Base-by-base conservation (phyloP, 2,888 invertebrate species). In the Bombylius discolor region DNA sequence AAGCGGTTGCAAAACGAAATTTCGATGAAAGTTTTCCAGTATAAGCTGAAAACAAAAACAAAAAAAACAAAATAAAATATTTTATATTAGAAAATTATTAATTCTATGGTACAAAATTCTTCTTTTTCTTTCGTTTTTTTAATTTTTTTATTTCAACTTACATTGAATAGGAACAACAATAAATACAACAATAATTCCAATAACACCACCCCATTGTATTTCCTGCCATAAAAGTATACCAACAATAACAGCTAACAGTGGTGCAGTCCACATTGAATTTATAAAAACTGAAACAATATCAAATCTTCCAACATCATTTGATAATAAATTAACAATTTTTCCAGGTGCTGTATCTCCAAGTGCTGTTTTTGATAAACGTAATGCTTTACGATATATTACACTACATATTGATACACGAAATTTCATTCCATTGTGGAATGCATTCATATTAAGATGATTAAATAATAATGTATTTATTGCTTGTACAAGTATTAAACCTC, bases 251-350 rank as follows among this genome's bases (percentile, higher is more conserved):
- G 82, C 65, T 39, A 81, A 77, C 9, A 79, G 59, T 0, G 92
- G 91, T 32, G 87, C 85, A n/a, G 88, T 80, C 89, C 90, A 89
- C 61, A 89, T 72, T 67, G 82, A 89, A 70, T 91, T 87, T 6
- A 90, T 69, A 67, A 85, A 87, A 44, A 85, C 73, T 45, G 85
- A 79, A 4, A 85, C 81, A 70, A 85, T 66, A 68, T 93, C 93
- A 66, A 93, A 90, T 42, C 92, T 80, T 67, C 83, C 85, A 51
- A 93, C 84, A 67, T 95, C 94, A 67, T 93, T 93, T 23, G 91
- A 89, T 52, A 94, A 76, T 34, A 94, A 73, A 73, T 94, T 94
- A 13, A 93, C 86, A 39, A 94, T 83, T 72, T 92, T 89, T 0
- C 93, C 93, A 0, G 85, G 83, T 0, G 92, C 87, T 0, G 92